These are phyloP conservation scores for Drosophila willistoni DNA, from an alignment of 1,140 invertebrate genomes.

Conservation along the genomic window DNA sequence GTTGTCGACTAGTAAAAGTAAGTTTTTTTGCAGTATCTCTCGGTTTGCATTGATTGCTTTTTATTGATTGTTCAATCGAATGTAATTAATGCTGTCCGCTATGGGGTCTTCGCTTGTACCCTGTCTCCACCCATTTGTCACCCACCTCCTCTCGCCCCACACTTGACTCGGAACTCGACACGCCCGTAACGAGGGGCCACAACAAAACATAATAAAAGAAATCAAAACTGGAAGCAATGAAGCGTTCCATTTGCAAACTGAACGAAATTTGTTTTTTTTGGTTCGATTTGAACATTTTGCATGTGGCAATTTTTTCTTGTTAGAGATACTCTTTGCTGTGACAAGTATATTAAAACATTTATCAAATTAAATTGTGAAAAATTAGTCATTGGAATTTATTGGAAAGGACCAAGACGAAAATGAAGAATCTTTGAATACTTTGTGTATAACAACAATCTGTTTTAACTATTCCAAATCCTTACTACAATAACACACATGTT, in stretches of 20 bases:
- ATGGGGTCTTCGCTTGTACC: constrained; percentile 34
- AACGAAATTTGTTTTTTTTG: constrained; percentile 9
- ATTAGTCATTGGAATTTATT: too few species aligned
- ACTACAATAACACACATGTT: too few species aligned
- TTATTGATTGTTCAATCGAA: constrained; percentile 79
- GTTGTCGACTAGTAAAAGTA: constrained; percentile 6
- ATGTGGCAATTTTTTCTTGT: constrained; percentile 4
- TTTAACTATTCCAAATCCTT: too few species aligned
- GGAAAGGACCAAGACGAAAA: too few species aligned
- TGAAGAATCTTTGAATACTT: too few species aligned
- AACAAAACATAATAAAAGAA: constrained; percentile 2
- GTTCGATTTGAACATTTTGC: constrained; percentile 5
- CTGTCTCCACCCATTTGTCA: constrained; percentile 38
- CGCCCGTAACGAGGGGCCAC: constrained; percentile 3
- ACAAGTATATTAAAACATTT: background rate
- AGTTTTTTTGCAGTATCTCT: background rate
- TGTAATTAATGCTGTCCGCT: constrained; percentile 64
- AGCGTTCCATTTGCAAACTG: constrained; percentile 14
- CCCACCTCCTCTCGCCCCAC: constrained; percentile 43
- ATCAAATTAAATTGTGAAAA: too few species aligned
- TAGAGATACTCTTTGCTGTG: background rate
- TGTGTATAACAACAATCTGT: too few species aligned
- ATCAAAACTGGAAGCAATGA: constrained; percentile 22
- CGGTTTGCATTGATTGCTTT: constrained; percentile 58
- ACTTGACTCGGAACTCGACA: constrained; percentile 41